Evolutionary conservation across 2,797 vertebrate genomes (phyloP).

Genomic region (Pelobates cultripes): DNA sequence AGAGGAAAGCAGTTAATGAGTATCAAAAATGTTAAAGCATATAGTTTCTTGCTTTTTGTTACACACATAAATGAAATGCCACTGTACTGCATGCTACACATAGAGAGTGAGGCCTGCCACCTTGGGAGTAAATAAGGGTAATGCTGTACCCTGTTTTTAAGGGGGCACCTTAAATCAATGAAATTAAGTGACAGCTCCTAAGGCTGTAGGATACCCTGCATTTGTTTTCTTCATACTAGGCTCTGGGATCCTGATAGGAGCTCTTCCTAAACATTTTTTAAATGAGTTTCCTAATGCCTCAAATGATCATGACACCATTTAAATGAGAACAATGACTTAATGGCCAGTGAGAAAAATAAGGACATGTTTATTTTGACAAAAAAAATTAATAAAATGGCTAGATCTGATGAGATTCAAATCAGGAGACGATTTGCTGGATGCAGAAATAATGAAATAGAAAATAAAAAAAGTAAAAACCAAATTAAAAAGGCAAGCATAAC

Average conservation of each 20-base stretch:
- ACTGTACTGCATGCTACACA: not conserved
- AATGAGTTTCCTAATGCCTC: not conserved
- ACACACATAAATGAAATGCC: not conserved
- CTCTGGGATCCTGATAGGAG: too few species aligned
- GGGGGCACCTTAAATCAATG: not conserved
- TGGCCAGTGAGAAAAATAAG: constrained; percentile 68
- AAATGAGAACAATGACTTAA: constrained; percentile 68
- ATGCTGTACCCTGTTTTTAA: not conserved
- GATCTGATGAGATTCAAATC: constrained; percentile 66
- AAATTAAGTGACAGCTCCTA: not conserved
- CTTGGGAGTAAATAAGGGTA: too few species aligned
- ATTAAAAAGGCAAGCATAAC: constrained; percentile 72
- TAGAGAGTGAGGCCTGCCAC: not conserved
- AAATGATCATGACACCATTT: not conserved
- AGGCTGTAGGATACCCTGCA: not conserved
- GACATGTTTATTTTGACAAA: constrained; percentile 67
- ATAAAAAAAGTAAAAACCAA: constrained; percentile 59
- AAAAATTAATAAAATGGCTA: constrained; percentile 56
- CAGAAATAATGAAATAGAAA: constrained; percentile 73
- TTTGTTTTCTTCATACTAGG: not conserved
- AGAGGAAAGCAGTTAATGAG: not conserved
- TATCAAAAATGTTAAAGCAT: not conserved
- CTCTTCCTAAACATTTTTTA: too few species aligned
- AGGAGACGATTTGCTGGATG: constrained; percentile 80
- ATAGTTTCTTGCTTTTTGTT: not conserved